Base-by-base conservation (phyloP, 2,113 vertebrate species). In the Platichthys stellatus region DNA sequence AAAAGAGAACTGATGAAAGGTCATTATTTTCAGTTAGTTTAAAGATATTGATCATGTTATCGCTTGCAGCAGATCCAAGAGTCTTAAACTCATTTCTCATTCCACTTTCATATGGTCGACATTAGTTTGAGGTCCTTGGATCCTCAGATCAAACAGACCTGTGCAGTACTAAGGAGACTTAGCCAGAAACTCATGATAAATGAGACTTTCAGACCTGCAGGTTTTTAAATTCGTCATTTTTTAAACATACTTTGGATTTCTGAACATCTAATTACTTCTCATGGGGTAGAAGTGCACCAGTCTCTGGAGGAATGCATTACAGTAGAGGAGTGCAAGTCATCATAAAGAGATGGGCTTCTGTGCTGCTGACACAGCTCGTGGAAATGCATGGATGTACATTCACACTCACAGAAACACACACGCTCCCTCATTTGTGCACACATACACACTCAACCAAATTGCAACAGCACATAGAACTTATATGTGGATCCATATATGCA, bases 281-380 rank as follows among this genome's bases (percentile, higher is more conserved):
- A 31, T 28, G 2, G 4, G 21, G 59, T 74, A 28, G 35, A 45
- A 40, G 51, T 68, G 9, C 24, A 38, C 13, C 23, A 65, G 18
- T 47, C 87, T 86, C 74, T 47, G 38, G 77, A 74, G 56, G 89
- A 83, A 88, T 83, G 67, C 59, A 20, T 90, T 79, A 67, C 59
- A 61, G n/a, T 49, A 47, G 69, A 68, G 28, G 21, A 66, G 28
- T 18, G 26, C 40, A 26, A 62, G 65, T 64, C 63, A 17, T 59
- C 69, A 47, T 76, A 51, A 73, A 63, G 63, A 66, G 9, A 74
- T 57, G 60, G 15, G 64, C 31, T 26, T 74, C 69, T 26, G 17
- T 61, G 43, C 53, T 81, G 83, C 88, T 84, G 87, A 87, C 69
- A 72, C 70, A 72, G 88, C 74, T 63, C 38, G 68, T 63, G 23